phyloP scores from a whole-genome alignment of 2,797 vertebrate genomes.

The Hozukius guyotensis region DNA sequence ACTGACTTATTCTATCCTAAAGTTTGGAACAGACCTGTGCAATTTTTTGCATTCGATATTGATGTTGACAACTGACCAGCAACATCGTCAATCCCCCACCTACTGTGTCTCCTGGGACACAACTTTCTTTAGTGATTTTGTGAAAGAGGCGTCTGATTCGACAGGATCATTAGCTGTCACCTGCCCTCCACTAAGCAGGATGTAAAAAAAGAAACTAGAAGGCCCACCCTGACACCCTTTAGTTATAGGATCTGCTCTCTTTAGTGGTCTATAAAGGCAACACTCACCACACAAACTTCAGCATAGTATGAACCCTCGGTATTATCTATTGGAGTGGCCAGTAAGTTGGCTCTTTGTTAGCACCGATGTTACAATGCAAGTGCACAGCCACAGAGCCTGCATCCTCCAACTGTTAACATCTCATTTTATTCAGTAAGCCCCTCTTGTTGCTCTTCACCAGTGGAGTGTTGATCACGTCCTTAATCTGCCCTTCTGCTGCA shows the following conservation, averaged over 20 bases:
- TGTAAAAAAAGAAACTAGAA: not conserved
- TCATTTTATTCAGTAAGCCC: conserved; percentile 24
- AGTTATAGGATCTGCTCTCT: not conserved
- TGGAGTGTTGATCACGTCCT: conserved; percentile 25
- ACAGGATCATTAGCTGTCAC: not conserved
- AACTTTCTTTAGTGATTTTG: not conserved
- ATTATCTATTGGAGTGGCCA: not conserved
- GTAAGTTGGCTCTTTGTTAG: not conserved
- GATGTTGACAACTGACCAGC: not conserved
- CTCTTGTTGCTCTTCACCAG: conserved; percentile 35
- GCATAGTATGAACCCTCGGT: not conserved
- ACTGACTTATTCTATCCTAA: not conserved
- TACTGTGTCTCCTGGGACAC: not conserved
- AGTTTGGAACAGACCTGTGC: not conserved
- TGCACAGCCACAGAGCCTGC: not conserved
- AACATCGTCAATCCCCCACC: not conserved
- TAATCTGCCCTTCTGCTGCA: conserved; percentile 30
- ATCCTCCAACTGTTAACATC: not conserved
- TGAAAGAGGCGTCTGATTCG: not conserved
- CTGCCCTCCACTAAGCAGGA: not conserved
- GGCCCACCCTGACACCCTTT: no score
- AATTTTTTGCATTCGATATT: not conserved
- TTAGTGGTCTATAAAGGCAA: not conserved
- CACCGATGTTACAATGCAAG: not conserved
- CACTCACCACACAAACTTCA: not conserved